Evolutionary conservation across 2,888 invertebrate species (phyloP), one percentile per base, ranked within the genome.

Genomic region (Diadegma fenestrale): DNA sequence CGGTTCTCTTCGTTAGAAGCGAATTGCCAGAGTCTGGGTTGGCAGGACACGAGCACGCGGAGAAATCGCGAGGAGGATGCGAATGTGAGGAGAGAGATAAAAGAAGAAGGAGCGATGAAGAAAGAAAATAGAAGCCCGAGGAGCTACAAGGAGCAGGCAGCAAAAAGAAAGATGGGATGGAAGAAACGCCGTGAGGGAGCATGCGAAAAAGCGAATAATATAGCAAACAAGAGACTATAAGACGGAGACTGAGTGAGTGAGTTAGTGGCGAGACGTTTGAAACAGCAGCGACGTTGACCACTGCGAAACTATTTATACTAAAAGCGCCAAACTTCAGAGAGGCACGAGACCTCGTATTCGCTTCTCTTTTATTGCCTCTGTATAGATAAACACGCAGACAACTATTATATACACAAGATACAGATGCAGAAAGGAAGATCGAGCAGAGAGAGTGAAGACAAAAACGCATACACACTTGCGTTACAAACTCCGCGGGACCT

Each of bases 1-100:
- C 86, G 86, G 86, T 82, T 87, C 84, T 78, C 81, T 84, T 87
- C 86, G 87, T 87, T 87, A 87, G 80, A 84, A 76, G n/a, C n/a
- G 80, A 73, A 84, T 71, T 8, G 37, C 80, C 80, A 78, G 81
- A 81, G 84, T 73, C 61, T 81, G 78, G 81, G 64, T 63, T 51
- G 22, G 78, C 78, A 81, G 69, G 78, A 77, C 76, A 76, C 76
- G 80, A 73, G 58, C 61, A 61, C 58, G 8, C 17, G 54, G 76
- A 33, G 69, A 33, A 71, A 51, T 45, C 54, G 8, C n/a, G 66
- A 68, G 63, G 33, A 43, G 41, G 48, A 63, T 64, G 43, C 41
- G 69, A 80, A 84, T 45, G 64, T 45, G 33, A 19, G 54, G 80
- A 64, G 69, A 68, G 43, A 48, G 68, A 73, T 69, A 71, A 64